Percentiles rank a stretch among this genome's conserved stretches.
phyloP scores from a whole-genome alignment of 2,888 invertebrate species.

The Cephus pygmeus region DNA sequence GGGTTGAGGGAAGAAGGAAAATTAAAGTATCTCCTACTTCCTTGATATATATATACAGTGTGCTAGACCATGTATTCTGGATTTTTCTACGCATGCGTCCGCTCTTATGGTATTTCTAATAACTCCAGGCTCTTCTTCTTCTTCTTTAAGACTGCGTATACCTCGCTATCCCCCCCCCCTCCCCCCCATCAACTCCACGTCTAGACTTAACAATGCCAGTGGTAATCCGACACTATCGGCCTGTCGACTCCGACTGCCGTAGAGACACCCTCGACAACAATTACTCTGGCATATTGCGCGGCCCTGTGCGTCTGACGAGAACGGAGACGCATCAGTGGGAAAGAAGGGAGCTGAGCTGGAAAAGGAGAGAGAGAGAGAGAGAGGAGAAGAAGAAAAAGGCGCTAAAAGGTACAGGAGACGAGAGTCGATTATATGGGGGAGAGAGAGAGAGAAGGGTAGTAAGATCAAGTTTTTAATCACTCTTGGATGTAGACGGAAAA shows the following conservation, averaged over 20 bases:
- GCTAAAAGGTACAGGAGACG: conserved; percentile 19
- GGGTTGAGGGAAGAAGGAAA: not conserved
- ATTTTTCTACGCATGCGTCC: not conserved
- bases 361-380: conserved; percentile 14
- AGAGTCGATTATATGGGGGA: conserved; percentile 31
- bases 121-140: conserved; percentile 45
- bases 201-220: conserved; percentile 52
- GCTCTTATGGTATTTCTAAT: conserved; percentile 54
- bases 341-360: conserved; percentile 27
- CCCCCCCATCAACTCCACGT: conserved; percentile 30
- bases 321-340: conserved; percentile 20
- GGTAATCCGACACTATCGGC: conserved; percentile 56
- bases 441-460: conserved; percentile 12
- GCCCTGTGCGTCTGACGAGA: conserved; percentile 40
- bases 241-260: conserved; percentile 15
- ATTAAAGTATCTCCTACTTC: not conserved
- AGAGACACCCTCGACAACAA: conserved; percentile 45
- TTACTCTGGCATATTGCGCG: conserved; percentile 53
- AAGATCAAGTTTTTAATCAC: conserved; percentile 60
- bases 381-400: not conserved
- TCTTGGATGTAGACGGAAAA: conserved; percentile 46
- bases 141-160: conserved; percentile 8
- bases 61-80: not conserved
- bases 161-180: conserved; percentile 15
- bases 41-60: not conserved